A percentile compares a stretch with the other conserved stretches of the same genome.
Evolutionary conservation across 2,888 invertebrate species (phyloP).

Genomic region (Dicyrtomina minuta): DNA sequence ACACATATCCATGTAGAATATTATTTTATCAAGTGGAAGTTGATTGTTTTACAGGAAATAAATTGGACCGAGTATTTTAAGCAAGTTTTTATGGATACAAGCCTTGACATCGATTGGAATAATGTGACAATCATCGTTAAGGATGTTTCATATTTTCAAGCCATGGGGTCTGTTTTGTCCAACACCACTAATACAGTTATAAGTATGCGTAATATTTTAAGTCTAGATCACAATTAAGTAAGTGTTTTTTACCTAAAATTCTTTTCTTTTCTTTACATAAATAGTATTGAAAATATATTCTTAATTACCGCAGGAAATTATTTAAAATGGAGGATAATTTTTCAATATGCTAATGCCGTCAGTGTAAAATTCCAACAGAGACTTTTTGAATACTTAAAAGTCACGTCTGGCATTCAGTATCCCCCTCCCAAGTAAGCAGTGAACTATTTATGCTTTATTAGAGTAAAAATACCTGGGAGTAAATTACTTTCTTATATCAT

Average conservation of each 20-base stretch:
- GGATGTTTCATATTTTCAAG: conserved; percentile 39
- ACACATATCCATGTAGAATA: no score
- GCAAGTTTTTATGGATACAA: conserved; percentile 40
- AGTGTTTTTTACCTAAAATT: background rate
- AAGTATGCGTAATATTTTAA: background rate
- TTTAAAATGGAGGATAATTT: conserved; percentile 46
- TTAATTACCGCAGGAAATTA: conserved; percentile 41
- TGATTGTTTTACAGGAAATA: no score
- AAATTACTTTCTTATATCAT: no score
- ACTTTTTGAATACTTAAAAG: conserved; percentile 46
- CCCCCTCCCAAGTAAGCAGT: conserved; percentile 41
- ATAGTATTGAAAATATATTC: background rate
- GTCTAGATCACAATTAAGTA: background rate
- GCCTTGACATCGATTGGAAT: conserved; percentile 19
- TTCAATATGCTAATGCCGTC: conserved; percentile 44
- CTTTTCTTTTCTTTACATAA: background rate
- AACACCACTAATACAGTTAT: background rate
- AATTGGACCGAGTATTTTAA: conserved; percentile 44
- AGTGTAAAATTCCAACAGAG: conserved; percentile 41
- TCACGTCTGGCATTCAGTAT: conserved; percentile 43
- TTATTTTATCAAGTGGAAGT: no score
- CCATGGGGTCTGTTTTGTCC: conserved; percentile 35
- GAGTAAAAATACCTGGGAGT: no score
- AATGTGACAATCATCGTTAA: conserved; percentile 41
- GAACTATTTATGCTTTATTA: no score